These are phyloP conservation scores for Schlechtendalia chinensis DNA, from an alignment of 1,140 invertebrate genomes.

Conservation along the genomic window DNA sequence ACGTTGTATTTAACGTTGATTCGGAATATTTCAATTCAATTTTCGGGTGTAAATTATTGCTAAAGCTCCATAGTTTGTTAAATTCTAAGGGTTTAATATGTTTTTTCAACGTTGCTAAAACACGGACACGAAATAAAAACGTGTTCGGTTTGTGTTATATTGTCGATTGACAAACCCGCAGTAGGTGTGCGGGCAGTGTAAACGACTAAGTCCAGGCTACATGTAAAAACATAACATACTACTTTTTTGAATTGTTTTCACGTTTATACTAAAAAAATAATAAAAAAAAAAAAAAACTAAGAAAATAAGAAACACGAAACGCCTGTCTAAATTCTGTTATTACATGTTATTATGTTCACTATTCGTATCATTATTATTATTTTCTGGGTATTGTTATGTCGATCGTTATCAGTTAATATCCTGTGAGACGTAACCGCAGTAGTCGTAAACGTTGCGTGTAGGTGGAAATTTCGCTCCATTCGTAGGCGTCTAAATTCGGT, in stretches of 20 bases:
- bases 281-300: no score
- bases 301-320: neutral
- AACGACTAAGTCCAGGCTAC: no score
- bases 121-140: no score
- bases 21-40: no score
- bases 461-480: constrained; percentile 2
- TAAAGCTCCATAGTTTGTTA: no score
- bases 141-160: neutral
- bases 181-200: no score
- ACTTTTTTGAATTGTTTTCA: neutral
- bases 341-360: neutral
- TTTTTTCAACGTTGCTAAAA: no score
- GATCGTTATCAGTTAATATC: constrained; percentile 10
- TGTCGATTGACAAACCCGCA: neutral
- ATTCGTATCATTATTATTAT: neutral
- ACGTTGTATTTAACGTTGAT: no score
- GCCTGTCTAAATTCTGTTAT: neutral
- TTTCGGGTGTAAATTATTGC: no score
- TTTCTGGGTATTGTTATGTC: neutral
- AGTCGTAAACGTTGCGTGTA: neutral
- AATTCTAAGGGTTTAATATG: no score
- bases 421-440: constrained; percentile 9
- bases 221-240: neutral
- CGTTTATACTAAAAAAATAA: no score
- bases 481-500: neutral